Evolutionary conservation across 2,113 vertebrate genomes (phyloP).

Genomic region (Halcyon malimbica): DNA sequence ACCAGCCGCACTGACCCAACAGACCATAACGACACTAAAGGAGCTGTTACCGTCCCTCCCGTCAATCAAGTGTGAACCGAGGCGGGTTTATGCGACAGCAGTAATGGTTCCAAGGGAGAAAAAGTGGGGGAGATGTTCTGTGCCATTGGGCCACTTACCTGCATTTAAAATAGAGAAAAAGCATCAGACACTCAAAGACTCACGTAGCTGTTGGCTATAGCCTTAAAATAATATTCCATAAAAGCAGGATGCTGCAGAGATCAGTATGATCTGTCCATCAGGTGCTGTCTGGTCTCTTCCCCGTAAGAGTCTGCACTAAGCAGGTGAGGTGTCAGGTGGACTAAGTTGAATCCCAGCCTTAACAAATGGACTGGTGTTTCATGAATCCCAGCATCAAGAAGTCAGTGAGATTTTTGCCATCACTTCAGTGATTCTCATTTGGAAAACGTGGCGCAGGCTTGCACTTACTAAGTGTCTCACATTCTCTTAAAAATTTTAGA

Average conservation of each 20-base stretch:
- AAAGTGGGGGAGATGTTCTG: neutral
- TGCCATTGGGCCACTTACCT: neutral
- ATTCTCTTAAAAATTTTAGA: neutral
- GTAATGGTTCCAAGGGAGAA: conserved; percentile 19
- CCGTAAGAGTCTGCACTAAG: neutral
- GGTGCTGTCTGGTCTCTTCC: neutral
- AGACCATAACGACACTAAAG: conserved; percentile 50
- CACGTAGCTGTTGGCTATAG: neutral
- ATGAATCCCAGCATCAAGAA: neutral
- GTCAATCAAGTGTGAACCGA: conserved; percentile 40
- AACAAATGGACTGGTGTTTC: neutral
- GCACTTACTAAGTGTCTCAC: neutral
- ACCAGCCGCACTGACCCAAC: neutral
- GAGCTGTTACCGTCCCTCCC: conserved; percentile 25
- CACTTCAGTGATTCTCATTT: rapidly evolving
- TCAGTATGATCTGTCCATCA: neutral
- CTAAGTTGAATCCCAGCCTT: neutral
- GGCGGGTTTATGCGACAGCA: conserved; percentile 17
- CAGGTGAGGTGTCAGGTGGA: neutral
- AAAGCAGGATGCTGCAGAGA: neutral
- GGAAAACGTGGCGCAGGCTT: neutral
- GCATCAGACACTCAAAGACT: neutral
- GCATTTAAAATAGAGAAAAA: neutral
- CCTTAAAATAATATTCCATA: neutral
- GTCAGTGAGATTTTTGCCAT: neutral